Conservation (phyloP, 2,797 vertebrate genomes). For the Lutjanus campechanus region DNA sequence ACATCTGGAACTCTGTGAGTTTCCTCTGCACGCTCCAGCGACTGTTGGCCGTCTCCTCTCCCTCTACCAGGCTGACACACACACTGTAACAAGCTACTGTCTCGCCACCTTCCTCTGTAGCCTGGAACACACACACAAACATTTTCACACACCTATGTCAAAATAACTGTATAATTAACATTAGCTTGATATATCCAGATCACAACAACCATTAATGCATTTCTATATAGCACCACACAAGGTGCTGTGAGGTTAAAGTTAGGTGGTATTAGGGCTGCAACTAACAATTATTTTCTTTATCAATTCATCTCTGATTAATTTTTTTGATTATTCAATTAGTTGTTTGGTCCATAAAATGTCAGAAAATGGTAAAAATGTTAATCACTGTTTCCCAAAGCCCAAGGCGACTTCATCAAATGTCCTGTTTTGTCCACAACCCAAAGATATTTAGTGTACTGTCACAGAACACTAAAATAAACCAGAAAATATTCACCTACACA, state of each 20-base stretch:
- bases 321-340: too few relatives aligned
- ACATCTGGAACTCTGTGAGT: constrained; percentile 95
- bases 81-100: constrained; percentile 94
- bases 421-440: too few relatives aligned
- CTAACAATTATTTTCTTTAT: too few relatives aligned
- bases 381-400: too few relatives aligned
- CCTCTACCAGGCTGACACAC: constrained; percentile 91
- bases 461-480: too few relatives aligned
- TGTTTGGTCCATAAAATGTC: too few relatives aligned
- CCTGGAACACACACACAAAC: constrained; percentile 78
- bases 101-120: constrained; percentile 94
- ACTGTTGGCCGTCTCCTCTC: constrained; percentile 88
- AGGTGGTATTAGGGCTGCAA: not conserved
- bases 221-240: not conserved
- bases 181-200: not conserved
- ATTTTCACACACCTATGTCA: not conserved
- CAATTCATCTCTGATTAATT: too few relatives aligned
- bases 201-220: not conserved
- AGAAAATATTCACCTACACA: too few relatives aligned
- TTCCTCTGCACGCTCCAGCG: constrained; percentile 94
- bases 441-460: too few relatives aligned
- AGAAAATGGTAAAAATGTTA: too few relatives aligned
- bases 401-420: too few relatives aligned
- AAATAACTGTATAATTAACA: not conserved
- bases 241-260: not conserved